These are phyloP conservation scores for Nixonia krombeini DNA, from an alignment of 1,140 invertebrate genomes.

Conservation along the genomic window DNA sequence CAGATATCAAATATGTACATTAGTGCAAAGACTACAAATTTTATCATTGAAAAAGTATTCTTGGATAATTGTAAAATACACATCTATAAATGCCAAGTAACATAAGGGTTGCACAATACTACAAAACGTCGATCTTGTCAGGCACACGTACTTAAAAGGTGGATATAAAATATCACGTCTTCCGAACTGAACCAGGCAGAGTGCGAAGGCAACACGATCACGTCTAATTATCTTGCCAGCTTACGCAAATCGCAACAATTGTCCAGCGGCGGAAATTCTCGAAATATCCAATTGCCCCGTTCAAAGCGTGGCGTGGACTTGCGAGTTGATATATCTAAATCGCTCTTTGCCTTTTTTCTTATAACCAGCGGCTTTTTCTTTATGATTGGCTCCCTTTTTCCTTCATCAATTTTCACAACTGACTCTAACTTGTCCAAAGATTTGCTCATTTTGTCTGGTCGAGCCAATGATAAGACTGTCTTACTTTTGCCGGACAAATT, in stretches of 20 bases:
- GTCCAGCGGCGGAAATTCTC: constrained; percentile 49
- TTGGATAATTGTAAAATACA: constrained; percentile 7
- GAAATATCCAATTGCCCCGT: constrained; percentile 51
- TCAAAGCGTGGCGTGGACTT: constrained; percentile 55
- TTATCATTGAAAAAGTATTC: background rate
- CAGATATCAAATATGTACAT: no score
- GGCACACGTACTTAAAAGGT: constrained; percentile 53
- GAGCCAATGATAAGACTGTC: constrained; percentile 24
- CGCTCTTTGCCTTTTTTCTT: constrained; percentile 53
- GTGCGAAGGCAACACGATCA: constrained; percentile 59
- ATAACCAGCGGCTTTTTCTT: constrained; percentile 38
- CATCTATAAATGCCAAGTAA: constrained; percentile 8
- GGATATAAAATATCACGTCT: constrained; percentile 53
- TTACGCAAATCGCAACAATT: constrained; percentile 58
- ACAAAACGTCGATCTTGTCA: constrained; percentile 43
- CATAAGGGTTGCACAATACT: constrained; percentile 39
- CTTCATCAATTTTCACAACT: constrained; percentile 1
- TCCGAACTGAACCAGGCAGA: constrained; percentile 62
- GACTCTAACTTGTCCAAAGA: constrained; percentile 45
- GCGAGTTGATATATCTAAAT: constrained; percentile 54
- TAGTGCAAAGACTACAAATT: no score
- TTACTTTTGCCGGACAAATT: constrained; percentile 27
- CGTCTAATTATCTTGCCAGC: constrained; percentile 61
- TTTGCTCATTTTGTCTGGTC: constrained; percentile 28
- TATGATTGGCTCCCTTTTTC: constrained; percentile 34